Evolutionary conservation across 1,140 invertebrate genomes (phyloP), one percentile per base, ranked within the genome.

Genomic region (Dendroctonus ponderosae): DNA sequence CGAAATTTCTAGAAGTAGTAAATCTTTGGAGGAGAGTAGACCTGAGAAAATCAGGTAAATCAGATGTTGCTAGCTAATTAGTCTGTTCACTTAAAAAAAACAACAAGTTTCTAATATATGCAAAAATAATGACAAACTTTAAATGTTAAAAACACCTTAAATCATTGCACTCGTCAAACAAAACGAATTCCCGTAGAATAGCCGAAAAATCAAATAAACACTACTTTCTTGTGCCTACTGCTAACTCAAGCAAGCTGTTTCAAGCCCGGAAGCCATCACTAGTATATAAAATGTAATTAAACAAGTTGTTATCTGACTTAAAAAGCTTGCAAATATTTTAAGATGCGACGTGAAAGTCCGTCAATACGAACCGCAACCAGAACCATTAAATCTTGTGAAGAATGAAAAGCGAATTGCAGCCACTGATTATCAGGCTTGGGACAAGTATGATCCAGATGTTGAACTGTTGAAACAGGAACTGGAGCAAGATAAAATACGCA

Each of bases 371-470:
- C 61, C 44, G n/a, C 52, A 68, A 58, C 44, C 51, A 6, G 52
- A 68, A 68, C 66, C 59, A 2, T 58, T 66, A 37, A 66, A 66
- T 12, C 59, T 66, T 12, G 50, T 64, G 14, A 69, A 71, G 12
- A 67, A 62, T 7, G 40, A 68, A 42, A 80, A 78, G 63, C 71
- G 77, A 53, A 81, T 82, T 43, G 70, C 77, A 40, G 81, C 82
- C 8, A 86, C 81, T 5, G 86, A 89, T 70, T 89, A 89, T 67
- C 74, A 72, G 2, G 81, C 82, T 63, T 90, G 88, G 88, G 85
- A 89, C 72, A 87, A 87, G 75, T 89, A 85, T 72, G 87, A 89
- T 75, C 83, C 82, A 2, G 88, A 90, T 56, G 83, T 82, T 9
- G 88, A 89, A 77, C 73, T 88, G 7, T 77, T 85, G 52, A 86